These are phyloP conservation scores for Gnathonemus echidnorhynchus DNA, from an alignment of 2,113 vertebrate species.

Conservation along the genomic window DNA sequence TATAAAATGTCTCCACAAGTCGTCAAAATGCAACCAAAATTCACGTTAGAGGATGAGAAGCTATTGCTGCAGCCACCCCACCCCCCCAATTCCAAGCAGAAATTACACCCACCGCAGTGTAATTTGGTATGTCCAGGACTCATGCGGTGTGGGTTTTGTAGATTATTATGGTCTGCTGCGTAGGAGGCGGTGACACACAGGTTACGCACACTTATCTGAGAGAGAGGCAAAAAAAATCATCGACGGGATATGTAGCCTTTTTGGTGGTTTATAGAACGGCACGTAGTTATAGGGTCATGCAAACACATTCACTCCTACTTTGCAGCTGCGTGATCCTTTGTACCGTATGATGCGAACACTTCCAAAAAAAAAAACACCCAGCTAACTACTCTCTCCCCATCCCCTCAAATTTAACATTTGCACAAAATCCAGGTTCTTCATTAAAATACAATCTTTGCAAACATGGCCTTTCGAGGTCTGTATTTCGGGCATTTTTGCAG, in stretches of 20 bases:
- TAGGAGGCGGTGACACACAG: background rate
- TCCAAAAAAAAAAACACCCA: background rate
- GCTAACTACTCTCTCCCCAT: background rate
- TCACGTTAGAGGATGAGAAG: background rate
- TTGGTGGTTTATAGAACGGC: background rate
- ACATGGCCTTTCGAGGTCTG: background rate
- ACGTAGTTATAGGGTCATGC: background rate
- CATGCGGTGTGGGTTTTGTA: background rate
- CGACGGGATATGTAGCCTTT: background rate
- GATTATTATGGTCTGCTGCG: slow-evolving; percentile 6
- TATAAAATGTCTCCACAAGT: background rate
- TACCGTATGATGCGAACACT: background rate
- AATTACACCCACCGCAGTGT: background rate
- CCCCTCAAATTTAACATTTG: background rate
- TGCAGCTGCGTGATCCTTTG: slow-evolving; percentile 5
- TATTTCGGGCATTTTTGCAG: background rate
- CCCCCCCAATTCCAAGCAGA: background rate
- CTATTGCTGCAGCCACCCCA: background rate
- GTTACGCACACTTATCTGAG: background rate
- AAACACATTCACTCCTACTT: background rate
- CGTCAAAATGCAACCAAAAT: background rate
- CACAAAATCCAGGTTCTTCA: slow-evolving; percentile 3
- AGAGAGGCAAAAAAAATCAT: background rate
- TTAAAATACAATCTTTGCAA: slow-evolving; percentile 9
- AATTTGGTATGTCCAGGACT: background rate